Percentiles rank a stretch among this genome's conserved stretches.
Evolutionary conservation across 2,113 vertebrate species (phyloP).

Genomic region (Telmatochromis sp.): DNA sequence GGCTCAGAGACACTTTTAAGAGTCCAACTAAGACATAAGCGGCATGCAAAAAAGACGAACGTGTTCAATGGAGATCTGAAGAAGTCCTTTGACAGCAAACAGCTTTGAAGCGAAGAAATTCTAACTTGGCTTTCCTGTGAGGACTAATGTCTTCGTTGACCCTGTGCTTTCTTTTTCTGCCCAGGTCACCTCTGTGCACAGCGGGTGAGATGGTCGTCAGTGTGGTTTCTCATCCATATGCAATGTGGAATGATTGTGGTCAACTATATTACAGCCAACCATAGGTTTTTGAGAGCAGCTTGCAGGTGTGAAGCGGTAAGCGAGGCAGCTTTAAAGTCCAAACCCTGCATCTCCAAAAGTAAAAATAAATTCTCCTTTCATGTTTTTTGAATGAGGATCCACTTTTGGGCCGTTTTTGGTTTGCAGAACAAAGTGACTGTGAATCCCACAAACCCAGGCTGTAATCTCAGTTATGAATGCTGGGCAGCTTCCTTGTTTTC

Average conservation of each 20-base stretch:
- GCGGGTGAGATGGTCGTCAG: not conserved
- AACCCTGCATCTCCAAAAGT: not conserved
- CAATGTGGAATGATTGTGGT: rapidly evolving
- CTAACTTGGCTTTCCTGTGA: conserved; percentile 18
- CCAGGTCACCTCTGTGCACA: not conserved
- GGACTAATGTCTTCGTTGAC: not conserved
- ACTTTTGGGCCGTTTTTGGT: not conserved
- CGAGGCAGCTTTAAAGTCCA: not conserved
- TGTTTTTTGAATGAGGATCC: not conserved
- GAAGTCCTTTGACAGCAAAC: conserved; percentile 13
- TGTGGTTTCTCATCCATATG: not conserved
- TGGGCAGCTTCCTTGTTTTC: conserved; percentile 46
- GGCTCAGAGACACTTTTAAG: not conserved
- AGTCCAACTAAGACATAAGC: conserved; percentile 23
- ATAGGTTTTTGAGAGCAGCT: rapidly evolving
- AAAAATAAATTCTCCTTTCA: not conserved
- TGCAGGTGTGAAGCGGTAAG: not conserved
- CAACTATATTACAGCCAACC: not conserved
- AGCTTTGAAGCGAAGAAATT: conserved; percentile 38
- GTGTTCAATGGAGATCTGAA: not conserved
- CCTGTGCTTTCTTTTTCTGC: not conserved
- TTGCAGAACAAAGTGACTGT: conserved; percentile 29
- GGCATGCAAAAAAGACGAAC: not conserved
- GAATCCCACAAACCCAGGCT: conserved; percentile 34
- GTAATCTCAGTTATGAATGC: conserved; percentile 34